Conservation (phyloP, 2,888 invertebrate species). For the Nemapogon koenigi region DNA sequence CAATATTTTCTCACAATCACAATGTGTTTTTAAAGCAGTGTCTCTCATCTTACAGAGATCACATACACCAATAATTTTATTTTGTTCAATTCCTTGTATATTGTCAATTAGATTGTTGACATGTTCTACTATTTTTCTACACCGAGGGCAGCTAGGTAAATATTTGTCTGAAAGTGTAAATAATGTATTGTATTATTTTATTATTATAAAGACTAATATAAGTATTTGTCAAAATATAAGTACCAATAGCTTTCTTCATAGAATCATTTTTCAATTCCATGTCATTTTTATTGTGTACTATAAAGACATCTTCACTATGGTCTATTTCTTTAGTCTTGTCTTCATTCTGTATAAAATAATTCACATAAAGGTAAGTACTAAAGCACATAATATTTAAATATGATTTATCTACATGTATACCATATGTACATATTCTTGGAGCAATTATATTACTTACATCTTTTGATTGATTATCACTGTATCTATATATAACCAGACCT, state of each 20-base stretch:
- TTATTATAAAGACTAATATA: slow-evolving; percentile 24
- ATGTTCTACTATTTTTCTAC: slow-evolving; percentile 28
- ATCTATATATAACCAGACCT: slow-evolving; percentile 29
- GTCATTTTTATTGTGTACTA: slow-evolving; percentile 1
- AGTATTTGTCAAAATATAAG: neutral
- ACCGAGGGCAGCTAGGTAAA: slow-evolving; percentile 27
- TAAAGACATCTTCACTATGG: slow-evolving; percentile 1
- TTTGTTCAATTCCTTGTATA: slow-evolving; percentile 22
- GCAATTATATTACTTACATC: no score
- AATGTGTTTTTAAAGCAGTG: slow-evolving; percentile 23
- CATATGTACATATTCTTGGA: no score
- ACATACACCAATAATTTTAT: slow-evolving; percentile 31
- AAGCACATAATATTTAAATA: no score
- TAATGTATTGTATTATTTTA: slow-evolving; percentile 19
- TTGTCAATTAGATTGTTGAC: slow-evolving; percentile 26
- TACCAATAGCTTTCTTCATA: neutral
- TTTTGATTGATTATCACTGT: no score
- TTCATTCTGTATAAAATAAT: neutral
- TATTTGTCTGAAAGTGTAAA: slow-evolving; percentile 1
- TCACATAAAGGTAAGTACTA: neutral
- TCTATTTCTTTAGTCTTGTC: neutral
- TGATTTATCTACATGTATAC: no score
- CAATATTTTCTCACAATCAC: slow-evolving; percentile 28
- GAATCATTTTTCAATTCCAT: neutral
- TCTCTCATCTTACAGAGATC: slow-evolving; percentile 28